Conservation (phyloP, 2,888 invertebrate species). For the Anthrax anthrax region DNA sequence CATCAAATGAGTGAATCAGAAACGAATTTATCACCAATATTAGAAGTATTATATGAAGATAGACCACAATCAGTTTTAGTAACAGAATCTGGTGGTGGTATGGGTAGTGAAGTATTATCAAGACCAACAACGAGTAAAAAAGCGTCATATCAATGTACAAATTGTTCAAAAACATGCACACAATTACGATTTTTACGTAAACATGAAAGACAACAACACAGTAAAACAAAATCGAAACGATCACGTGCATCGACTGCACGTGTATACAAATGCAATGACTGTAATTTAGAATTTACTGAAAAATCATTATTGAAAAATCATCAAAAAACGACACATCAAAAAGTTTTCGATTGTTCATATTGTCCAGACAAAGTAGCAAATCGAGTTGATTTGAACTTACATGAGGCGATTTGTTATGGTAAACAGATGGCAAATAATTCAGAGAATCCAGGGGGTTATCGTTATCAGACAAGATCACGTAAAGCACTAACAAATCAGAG, state of each 20-base stretch:
- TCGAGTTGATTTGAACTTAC: conserved; percentile 5
- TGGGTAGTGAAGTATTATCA: not conserved
- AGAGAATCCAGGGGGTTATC: not conserved
- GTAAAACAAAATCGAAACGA: not conserved
- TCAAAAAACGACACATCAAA: conserved; percentile 3
- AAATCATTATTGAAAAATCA: not conserved
- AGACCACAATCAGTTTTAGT: conserved; percentile 11
- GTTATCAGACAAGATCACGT: conserved; percentile 1
- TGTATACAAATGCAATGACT: conserved; percentile 4
- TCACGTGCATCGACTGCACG: not conserved
- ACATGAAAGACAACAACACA: conserved; percentile 2
- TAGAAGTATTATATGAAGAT: conserved; percentile 11
- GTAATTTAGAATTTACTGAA: conserved; percentile 1
- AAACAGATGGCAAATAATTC: not conserved
- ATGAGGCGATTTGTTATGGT: conserved; percentile 10
- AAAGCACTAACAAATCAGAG: not conserved
- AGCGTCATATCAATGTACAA: conserved; percentile 3
- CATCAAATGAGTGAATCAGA: not conserved
- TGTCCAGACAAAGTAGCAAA: conserved; percentile 6
- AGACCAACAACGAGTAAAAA: not conserved
- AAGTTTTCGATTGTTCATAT: conserved; percentile 2
- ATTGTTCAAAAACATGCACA: conserved; percentile 7
- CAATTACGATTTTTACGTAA: not conserved
- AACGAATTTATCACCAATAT: not conserved
- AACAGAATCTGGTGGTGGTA: conserved; percentile 13